Base-by-base conservation (phyloP, 2,888 invertebrate genomes). In the Chaetogeoica ovagalla region DNA sequence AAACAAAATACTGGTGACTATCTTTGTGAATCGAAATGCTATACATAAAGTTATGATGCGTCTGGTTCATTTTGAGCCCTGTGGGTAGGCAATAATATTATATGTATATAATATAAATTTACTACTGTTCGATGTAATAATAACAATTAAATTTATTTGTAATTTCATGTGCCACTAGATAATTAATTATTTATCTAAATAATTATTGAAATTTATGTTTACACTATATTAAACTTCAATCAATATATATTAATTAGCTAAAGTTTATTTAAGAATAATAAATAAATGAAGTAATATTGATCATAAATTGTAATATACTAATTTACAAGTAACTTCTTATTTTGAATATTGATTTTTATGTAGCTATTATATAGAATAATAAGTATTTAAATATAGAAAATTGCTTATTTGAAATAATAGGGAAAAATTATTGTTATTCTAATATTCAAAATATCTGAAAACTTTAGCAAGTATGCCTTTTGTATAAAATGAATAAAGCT, bases 401-500 rank as follows among this genome's bases (percentile, higher is more conserved):
- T 57, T 19, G 7, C n/a, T 37, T 74, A 21, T 30, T 76, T n/a
- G 6, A 74, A 65, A 19, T 19, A 15, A 57, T 43, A 43, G 13
- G 23, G 37, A 19, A 59, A 66, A 43, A 48, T 57, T 57, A 52
- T 62, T 73, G 13, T 75, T 68, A 57, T 23, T 69, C 19, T 30
- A 52, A 2, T 57, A 23, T 7, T 74, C 30, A 65, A 73, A 48
- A 48, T 68, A 15, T 59, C 17, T 57, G 15, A 9, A 76, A 48
- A 30, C 30, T 48, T 59, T 23, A 75, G 23, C 7, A 57, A 43
- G 15, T 66, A 75, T 48, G 75, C 48, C 59, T 76, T 48, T 76
- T 76, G 68, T 76, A 76, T 30, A 68, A 68, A 59, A 43, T 76
- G 66, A 76, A 66, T 66, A n/a, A 68, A 71, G 79, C 79, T 79